Conservation (phyloP, 2,888 invertebrate species). For the Pollenia labialis region DNA sequence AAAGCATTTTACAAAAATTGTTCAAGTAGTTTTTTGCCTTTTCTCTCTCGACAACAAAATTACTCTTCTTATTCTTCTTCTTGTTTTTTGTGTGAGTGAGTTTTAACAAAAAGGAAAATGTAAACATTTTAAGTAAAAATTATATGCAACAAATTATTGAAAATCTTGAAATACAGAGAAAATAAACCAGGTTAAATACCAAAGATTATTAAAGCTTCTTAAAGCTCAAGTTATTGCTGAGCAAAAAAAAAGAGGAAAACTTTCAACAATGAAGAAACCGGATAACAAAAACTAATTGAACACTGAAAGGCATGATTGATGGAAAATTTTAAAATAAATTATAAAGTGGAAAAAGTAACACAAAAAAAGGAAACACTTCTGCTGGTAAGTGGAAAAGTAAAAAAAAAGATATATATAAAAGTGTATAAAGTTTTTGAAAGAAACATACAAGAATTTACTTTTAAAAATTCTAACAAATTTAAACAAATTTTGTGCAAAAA, state of each 20-base stretch:
- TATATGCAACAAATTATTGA: conserved; percentile 25
- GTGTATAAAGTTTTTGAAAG: too few relatives aligned
- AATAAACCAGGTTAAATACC: conserved; percentile 26
- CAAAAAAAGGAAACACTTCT: not conserved
- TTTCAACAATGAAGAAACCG: conserved; percentile 1
- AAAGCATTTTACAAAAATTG: conserved; percentile 49
- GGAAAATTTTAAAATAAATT: conserved; percentile 10
- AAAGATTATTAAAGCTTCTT: conserved; percentile 20
- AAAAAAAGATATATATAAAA: too few relatives aligned
- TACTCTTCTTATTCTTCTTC: not conserved
- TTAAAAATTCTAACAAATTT: too few relatives aligned
- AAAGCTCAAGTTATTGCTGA: not conserved
- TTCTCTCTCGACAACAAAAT: not conserved
- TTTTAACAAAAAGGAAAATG: not conserved
- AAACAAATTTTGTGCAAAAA: too few relatives aligned
- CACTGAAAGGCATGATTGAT: conserved; percentile 1
- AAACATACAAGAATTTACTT: too few relatives aligned
- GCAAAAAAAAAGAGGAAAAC: not conserved
- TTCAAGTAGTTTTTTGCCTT: conserved; percentile 14
- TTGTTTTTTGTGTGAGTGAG: not conserved
- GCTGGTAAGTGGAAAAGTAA: not conserved
- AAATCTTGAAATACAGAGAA: not conserved
- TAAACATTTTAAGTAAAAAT: conserved; percentile 6
- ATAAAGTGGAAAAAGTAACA: not conserved
- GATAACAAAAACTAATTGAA: conserved; percentile 29